phyloP scores from a whole-genome alignment of 1,140 invertebrate genomes.

The Drosophila littoralis region DNA sequence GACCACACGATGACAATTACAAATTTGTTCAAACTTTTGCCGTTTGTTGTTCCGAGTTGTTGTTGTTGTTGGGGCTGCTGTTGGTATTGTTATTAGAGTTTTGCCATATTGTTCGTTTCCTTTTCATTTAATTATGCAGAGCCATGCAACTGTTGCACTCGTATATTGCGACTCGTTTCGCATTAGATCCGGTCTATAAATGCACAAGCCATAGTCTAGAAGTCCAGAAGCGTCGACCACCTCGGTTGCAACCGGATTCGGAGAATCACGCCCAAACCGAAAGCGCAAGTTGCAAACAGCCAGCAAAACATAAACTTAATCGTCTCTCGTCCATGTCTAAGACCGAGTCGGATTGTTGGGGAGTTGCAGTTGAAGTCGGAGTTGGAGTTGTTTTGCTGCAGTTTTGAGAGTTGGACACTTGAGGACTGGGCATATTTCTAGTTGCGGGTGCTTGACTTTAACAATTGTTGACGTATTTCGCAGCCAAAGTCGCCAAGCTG shows the following conservation, averaged over 20 bases:
- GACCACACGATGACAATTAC: constrained; percentile 62
- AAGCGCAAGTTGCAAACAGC: constrained; percentile 31
- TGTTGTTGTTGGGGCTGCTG: constrained; percentile 8
- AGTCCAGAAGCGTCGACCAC: constrained; percentile 51
- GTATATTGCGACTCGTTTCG: constrained; percentile 29
- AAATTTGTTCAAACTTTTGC: constrained; percentile 58
- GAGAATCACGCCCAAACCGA: constrained; percentile 50
- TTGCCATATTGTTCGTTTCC: constrained; percentile 65
- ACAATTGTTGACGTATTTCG: constrained; percentile 63
- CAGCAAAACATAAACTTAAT: constrained; percentile 45
- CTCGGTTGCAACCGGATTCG: constrained; percentile 40
- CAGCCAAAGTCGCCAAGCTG: constrained; percentile 42
- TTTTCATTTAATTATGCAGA: constrained; percentile 73
- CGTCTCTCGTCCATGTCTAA: constrained; percentile 48
- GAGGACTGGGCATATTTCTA: constrained; percentile 58
- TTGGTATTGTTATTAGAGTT: constrained; percentile 53
- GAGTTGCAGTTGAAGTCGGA: constrained; percentile 1
- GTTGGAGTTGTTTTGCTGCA: constrained; percentile 27
- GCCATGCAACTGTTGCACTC: constrained; percentile 25
- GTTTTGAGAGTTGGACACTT: constrained; percentile 36
- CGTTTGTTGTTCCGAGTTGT: constrained; percentile 9
- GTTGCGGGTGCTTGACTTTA: constrained; percentile 70
- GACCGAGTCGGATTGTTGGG: constrained; percentile 11
- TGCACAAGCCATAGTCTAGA: constrained; percentile 14
- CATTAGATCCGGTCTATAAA: constrained; percentile 55